These are phyloP conservation scores for Musca vetustissima DNA, from an alignment of 1,140 invertebrate species.

Conservation along the genomic window DNA sequence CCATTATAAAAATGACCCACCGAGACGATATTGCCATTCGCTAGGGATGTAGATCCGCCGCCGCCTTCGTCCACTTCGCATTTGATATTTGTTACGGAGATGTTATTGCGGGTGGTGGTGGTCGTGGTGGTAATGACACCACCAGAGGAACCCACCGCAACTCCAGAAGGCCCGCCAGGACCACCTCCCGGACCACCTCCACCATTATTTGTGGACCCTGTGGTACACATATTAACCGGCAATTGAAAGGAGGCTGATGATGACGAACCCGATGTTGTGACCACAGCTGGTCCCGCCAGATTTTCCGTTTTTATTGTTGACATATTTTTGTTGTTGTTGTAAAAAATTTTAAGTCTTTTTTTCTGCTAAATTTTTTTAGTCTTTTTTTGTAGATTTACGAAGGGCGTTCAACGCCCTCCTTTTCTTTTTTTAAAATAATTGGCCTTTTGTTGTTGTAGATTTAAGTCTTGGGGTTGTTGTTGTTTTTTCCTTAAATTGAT, in stretches of 20 bases:
- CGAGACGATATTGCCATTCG: slow-evolving; percentile 48
- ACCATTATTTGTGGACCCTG: not conserved
- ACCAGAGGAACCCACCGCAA: too few relatives aligned
- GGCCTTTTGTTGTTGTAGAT: not conserved
- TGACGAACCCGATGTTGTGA: slow-evolving; percentile 27
- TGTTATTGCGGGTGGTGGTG: slow-evolving; percentile 43
- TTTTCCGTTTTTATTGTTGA: slow-evolving; percentile 50
- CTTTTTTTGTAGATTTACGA: not conserved
- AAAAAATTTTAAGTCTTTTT: slow-evolving; percentile 11
- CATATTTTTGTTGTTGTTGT: slow-evolving; percentile 38
- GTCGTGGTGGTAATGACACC: slow-evolving; percentile 27
- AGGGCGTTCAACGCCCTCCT: slow-evolving; percentile 14
- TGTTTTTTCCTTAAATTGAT: slow-evolving; percentile 1
- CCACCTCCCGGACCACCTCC: not conserved
- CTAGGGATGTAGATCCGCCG: slow-evolving; percentile 15
- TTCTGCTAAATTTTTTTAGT: not conserved
- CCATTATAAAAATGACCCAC: slow-evolving; percentile 37
- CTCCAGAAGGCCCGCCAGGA: too few relatives aligned
- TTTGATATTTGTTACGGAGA: slow-evolving; percentile 55
- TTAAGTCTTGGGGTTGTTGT: too few relatives aligned
- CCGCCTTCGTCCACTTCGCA: slow-evolving; percentile 47
- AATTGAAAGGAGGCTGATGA: slow-evolving; percentile 35
- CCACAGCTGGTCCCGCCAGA: slow-evolving; percentile 13
- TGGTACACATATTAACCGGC: slow-evolving; percentile 39
- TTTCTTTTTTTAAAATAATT: not conserved